These are phyloP conservation scores for Mallateleia sp. DNA, from an alignment of 2,888 invertebrate genomes.

Conservation along the genomic window DNA sequence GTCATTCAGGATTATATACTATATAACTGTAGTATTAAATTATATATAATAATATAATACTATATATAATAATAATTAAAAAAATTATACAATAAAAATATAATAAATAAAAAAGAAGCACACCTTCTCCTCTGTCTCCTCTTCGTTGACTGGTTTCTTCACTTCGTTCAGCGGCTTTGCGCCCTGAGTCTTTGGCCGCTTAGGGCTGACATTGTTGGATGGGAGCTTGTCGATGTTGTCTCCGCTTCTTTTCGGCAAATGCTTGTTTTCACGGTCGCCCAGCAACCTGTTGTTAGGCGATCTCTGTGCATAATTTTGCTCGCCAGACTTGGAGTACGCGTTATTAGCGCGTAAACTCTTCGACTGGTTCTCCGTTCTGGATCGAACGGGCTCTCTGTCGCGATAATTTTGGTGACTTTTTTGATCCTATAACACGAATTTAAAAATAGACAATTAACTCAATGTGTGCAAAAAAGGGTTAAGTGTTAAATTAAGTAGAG, in stretches of 20 bases:
- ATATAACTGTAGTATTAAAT: too few species aligned
- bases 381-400: constrained; percentile 84
- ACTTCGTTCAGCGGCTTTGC: constrained; percentile 61
- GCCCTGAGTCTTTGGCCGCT: constrained; percentile 74
- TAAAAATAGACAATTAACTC: too few species aligned
- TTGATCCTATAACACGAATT: constrained; percentile 81
- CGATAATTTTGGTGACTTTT: constrained; percentile 85
- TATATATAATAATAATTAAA: too few species aligned
- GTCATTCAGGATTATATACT: too few species aligned
- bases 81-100: too few species aligned
- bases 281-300: constrained; percentile 76
- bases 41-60: too few species aligned
- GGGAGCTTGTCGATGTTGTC: constrained; percentile 80
- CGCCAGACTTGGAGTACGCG: constrained; percentile 83
- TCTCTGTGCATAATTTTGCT: constrained; percentile 81
- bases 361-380: constrained; percentile 81
- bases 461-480: too few species aligned
- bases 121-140: constrained; percentile 82
- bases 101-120: constrained; percentile 69
- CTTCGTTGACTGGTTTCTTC: constrained; percentile 73
- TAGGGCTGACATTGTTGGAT: constrained; percentile 84
- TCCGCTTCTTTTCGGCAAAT: constrained; percentile 81
- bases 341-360: constrained; percentile 79
- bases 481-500: too few species aligned
- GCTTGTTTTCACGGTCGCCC: constrained; percentile 72